Evolutionary conservation across 2,797 vertebrate genomes (phyloP).

Genomic region (Pseudopleuronectes americanus): DNA sequence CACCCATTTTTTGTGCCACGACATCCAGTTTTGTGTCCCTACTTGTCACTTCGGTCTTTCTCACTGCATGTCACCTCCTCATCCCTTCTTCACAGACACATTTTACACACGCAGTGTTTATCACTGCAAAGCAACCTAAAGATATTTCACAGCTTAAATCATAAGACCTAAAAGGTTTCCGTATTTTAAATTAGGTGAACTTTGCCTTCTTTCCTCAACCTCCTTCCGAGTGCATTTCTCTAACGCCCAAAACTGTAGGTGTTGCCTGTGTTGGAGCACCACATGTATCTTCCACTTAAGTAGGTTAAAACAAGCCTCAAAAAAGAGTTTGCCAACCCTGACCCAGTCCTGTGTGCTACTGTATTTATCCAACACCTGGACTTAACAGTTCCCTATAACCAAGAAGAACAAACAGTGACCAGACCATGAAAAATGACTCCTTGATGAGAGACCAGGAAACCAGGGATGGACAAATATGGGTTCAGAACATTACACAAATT

Average conservation of each 20-base stretch:
- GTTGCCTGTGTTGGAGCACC: background rate
- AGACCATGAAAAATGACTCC: slow-evolving; percentile 15
- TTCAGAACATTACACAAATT: background rate
- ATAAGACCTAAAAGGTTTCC: background rate
- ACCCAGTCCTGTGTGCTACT: slow-evolving; percentile 18
- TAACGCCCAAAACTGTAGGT: background rate
- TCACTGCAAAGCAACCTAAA: background rate
- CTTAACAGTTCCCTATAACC: slow-evolving; percentile 2
- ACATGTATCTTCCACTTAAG: slow-evolving; percentile 25
- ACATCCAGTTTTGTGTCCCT: background rate
- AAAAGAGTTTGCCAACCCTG: slow-evolving; percentile 29
- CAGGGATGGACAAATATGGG: background rate
- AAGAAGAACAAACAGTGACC: slow-evolving; percentile 5
- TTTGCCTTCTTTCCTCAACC: background rate
- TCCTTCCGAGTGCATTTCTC: background rate
- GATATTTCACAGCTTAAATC: background rate
- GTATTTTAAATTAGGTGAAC: background rate
- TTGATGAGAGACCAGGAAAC: slow-evolving; percentile 3
- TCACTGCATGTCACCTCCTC: background rate
- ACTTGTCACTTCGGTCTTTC: background rate
- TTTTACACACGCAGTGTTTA: background rate
- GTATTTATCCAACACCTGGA: slow-evolving; percentile 38
- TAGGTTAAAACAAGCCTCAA: slow-evolving; percentile 41
- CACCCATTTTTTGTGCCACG: background rate
- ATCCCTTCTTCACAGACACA: background rate